Evolutionary conservation across 2,797 vertebrate species (phyloP).

Genomic region (Liasis olivaceus): DNA sequence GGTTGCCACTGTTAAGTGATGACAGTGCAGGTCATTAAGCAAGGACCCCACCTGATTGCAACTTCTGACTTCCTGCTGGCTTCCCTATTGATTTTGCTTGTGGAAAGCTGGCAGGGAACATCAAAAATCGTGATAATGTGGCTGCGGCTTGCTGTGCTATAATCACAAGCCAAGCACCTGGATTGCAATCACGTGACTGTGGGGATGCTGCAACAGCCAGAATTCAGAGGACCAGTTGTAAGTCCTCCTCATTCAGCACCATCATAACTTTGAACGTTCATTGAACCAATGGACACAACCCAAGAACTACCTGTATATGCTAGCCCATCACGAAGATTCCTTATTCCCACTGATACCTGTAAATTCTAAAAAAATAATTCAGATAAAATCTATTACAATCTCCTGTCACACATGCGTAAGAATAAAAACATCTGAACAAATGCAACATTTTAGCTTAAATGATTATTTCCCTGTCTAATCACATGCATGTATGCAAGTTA

Average conservation of each 20-base stretch:
- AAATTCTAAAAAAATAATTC: not conserved
- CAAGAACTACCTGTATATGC: not conserved
- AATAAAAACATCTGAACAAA: conserved; percentile 2
- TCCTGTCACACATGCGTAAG: conserved; percentile 3
- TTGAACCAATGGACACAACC: not conserved
- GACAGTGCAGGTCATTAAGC: not conserved
- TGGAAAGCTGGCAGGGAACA: not conserved
- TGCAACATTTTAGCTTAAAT: not conserved
- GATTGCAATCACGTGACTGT: not conserved
- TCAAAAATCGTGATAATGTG: not conserved
- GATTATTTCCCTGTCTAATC: conserved; percentile 1
- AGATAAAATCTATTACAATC: not conserved
- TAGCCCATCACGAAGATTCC: not conserved
- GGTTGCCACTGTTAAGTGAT: not conserved
- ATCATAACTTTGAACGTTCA: not conserved
- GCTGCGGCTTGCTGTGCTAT: not conserved
- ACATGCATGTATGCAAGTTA: not conserved
- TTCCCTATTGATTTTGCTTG: not conserved
- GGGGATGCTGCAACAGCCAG: not conserved
- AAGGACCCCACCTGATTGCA: not conserved
- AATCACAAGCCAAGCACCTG: not conserved
- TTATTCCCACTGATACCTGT: not conserved
- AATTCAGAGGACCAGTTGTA: not conserved
- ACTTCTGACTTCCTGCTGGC: not conserved
- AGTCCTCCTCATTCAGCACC: not conserved